Base-by-base conservation (phyloP, 2,888 invertebrate genomes). In the Rhodophaea formosa region DNA sequence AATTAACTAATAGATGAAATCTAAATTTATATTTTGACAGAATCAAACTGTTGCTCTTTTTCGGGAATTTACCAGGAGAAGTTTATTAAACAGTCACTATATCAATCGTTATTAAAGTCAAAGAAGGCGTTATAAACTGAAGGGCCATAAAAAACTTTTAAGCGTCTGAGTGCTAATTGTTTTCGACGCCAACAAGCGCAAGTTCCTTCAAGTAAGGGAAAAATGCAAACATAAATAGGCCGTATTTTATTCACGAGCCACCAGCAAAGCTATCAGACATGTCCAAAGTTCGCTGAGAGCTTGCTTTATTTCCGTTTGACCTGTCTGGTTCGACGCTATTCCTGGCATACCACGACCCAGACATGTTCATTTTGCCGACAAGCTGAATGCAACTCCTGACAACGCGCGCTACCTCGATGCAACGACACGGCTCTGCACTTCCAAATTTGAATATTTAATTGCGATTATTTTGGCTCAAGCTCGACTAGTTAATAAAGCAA, bases 231-330 rank as follows among this genome's bases (percentile, higher is more conserved):
- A 73, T 71, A 77, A 83, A 82, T 80, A 77, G 76, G 72, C 67
- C 79, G 75, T 84, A 85, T 85, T 84, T 87, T 84, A 87, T 87
- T 87, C 86, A 87, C 72, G 74, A 84, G 80, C 82, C 78, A 80
- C 80, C 81, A 78, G 80, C 75, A 74, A 75, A 81, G 80, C 85
- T 83, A 84, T 86, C 84, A 84, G 87, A 86, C 86, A 83, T 83
- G 88, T 88, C 85, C 84, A 84, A 88, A 88, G 78, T 89, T 83
- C 74, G 80, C 75, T 82, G 85, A 87, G 86, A 85, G 84, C 85
- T 76, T 80, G 86, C 83, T 88, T 87, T 89, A 88, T 88, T 88
- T 89, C 87, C 88, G 88, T 86, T 86, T 82, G 88, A 88, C 84
- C 87, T 82, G 86, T 83, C 86, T 77, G 82, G 83, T 80, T 86